These are phyloP conservation scores for Volucella bombylans DNA, from an alignment of 2,888 invertebrate species.

Conservation along the genomic window DNA sequence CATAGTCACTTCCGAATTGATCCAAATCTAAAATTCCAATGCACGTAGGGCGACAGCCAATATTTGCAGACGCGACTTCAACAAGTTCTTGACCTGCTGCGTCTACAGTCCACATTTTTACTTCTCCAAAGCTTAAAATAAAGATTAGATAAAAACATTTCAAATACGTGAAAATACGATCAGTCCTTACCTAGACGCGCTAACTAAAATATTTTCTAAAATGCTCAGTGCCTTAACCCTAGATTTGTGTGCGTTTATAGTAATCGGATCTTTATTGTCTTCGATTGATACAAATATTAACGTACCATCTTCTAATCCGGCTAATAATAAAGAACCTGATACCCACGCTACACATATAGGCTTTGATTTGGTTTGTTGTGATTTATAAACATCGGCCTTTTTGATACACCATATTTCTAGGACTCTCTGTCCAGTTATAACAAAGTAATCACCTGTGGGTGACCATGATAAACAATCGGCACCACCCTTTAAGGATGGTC, in stretches of 20 bases:
- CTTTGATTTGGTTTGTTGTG: conserved; percentile 87
- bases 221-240: conserved; percentile 87
- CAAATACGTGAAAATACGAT: neutral
- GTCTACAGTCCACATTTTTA: conserved; percentile 87
- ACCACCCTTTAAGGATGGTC: conserved; percentile 82
- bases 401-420: conserved; percentile 92
- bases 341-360: conserved; percentile 89
- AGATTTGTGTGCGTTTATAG: conserved; percentile 84
- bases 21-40: conserved; percentile 84
- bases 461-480: conserved; percentile 87
- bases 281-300: conserved; percentile 85
- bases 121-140: conserved; percentile 86
- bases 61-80: conserved; percentile 84
- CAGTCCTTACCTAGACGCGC: conserved; percentile 85
- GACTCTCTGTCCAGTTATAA: conserved; percentile 87
- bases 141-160: neutral
- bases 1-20: conserved; percentile 76
- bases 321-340: conserved; percentile 85
- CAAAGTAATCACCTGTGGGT: conserved; percentile 89
- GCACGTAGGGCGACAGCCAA: conserved; percentile 89
- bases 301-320: conserved; percentile 90
- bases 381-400: conserved; percentile 88
- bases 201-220: conserved; percentile 85
- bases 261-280: conserved; percentile 82
- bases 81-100: conserved; percentile 80